Percentiles rank a stretch among this genome's conserved stretches.
Evolutionary conservation across 2,797 vertebrate genomes (phyloP).

Genomic region (Momotus momota): DNA sequence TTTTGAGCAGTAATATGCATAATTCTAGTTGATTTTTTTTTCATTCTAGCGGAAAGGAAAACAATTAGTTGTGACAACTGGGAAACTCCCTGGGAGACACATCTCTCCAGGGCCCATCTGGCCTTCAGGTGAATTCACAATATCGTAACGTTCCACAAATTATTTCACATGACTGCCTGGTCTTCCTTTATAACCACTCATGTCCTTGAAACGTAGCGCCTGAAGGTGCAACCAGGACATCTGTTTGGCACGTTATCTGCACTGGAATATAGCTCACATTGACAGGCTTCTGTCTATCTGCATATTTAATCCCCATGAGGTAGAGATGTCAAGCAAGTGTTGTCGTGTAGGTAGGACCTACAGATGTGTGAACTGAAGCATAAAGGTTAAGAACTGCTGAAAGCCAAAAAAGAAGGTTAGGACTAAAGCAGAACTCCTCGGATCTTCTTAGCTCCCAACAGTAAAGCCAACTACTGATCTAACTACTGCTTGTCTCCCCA

Average conservation of each 20-base stretch:
- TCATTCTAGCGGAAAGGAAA: background rate
- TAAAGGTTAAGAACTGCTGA: constrained; percentile 33
- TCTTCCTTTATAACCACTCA: background rate
- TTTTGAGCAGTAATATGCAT: background rate
- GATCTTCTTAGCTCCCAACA: background rate
- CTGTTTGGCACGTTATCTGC: background rate
- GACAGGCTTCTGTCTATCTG: background rate
- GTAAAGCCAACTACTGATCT: background rate
- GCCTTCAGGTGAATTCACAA: constrained; percentile 5
- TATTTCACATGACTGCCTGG: constrained; percentile 9
- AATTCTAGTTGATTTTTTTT: background rate
- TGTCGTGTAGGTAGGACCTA: background rate
- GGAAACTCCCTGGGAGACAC: background rate
- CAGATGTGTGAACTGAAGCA: background rate
- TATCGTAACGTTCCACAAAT: background rate
- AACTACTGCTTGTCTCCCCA: background rate
- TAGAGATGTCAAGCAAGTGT: background rate
- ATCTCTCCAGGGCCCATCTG: background rate
- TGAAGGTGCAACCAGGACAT: background rate
- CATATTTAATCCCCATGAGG: background rate
- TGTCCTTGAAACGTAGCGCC: background rate
- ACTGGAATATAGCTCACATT: background rate
- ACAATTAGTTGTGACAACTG: constrained; percentile 23
- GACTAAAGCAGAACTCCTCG: background rate
- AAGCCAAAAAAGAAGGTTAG: background rate